A percentile compares a stretch with the other conserved stretches of the same genome.
Conservation (phyloP, 2,113 vertebrate genomes). For the Sterrhoptilus dennistouni region DNA sequence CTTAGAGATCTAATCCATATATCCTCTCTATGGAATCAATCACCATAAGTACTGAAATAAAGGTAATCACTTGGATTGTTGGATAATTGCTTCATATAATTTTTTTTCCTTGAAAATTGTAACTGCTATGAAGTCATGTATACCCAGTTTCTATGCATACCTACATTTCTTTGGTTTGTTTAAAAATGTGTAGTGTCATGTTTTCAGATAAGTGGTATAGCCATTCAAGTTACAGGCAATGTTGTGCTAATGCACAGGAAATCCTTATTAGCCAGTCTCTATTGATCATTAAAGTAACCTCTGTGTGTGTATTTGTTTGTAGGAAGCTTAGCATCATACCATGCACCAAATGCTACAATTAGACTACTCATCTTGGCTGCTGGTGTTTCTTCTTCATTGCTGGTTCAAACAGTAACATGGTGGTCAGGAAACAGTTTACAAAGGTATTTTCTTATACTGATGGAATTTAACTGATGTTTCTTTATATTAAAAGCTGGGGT, state of each 20-base stretch:
- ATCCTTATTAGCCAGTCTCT: not conserved
- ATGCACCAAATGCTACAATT: slow-evolving; percentile 62
- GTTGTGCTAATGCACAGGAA: not conserved
- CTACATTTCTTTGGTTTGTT: not conserved
- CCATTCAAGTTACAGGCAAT: not conserved
- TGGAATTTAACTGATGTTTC: not conserved
- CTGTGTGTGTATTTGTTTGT: not conserved
- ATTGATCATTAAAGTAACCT: not conserved
- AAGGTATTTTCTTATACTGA: slow-evolving; percentile 59
- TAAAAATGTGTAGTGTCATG: not conserved
- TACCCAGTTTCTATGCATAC: not conserved
- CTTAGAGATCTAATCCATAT: not conserved
- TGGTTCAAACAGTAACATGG: slow-evolving; percentile 73
- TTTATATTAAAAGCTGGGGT: not conserved
- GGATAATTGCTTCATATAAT: not conserved
- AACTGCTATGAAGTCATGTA: not conserved
- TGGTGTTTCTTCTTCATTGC: slow-evolving; percentile 70
- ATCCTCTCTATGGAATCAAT: not conserved
- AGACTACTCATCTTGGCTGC: slow-evolving; percentile 59
- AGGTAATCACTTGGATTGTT: not conserved
- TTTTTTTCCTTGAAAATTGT: not conserved
- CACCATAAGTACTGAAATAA: not conserved
- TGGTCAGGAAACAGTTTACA: slow-evolving; percentile 75
- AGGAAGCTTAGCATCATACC: slow-evolving; percentile 74
- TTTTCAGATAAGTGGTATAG: not conserved